These are phyloP conservation scores for Pelodiscus sinensis DNA, from an alignment of 2,113 vertebrate species.

Conservation along the genomic window DNA sequence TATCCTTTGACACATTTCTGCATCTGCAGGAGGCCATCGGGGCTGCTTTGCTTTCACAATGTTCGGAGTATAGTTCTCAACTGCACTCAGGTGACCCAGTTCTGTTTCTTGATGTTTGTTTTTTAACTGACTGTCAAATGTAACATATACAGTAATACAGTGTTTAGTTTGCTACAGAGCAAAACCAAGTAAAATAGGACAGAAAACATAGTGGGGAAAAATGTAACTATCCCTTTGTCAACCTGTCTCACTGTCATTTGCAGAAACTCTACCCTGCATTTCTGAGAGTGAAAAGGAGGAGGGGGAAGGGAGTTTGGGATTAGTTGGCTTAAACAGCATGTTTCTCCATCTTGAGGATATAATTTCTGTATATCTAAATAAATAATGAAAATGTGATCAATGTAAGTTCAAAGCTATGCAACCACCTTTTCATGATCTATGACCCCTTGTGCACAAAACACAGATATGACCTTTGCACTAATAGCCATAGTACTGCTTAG, in stretches of 20 bases:
- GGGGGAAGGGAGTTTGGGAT: neutral
- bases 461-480: neutral
- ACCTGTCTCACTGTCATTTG: neutral
- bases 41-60: neutral
- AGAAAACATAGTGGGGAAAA: neutral
- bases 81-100: neutral
- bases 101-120: neutral
- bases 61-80: neutral
- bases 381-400: neutral
- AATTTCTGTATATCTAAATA: neutral
- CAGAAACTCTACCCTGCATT: neutral
- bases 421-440: neutral
- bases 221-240: neutral
- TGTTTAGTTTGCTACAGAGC: neutral
- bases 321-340: neutral
- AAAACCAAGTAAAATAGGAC: neutral
- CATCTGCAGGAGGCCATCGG: neutral
- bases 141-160: neutral
- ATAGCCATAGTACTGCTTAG: neutral
- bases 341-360: neutral
- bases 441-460: neutral
- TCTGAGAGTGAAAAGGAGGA: neutral
- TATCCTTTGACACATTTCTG: neutral
- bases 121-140: neutral
- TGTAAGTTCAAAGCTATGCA: neutral